Percentiles rank a stretch among this genome's conserved stretches.
These are phyloP conservation scores for Pseudococcus viburni DNA, from an alignment of 2,888 invertebrate genomes.

Conservation along the genomic window DNA sequence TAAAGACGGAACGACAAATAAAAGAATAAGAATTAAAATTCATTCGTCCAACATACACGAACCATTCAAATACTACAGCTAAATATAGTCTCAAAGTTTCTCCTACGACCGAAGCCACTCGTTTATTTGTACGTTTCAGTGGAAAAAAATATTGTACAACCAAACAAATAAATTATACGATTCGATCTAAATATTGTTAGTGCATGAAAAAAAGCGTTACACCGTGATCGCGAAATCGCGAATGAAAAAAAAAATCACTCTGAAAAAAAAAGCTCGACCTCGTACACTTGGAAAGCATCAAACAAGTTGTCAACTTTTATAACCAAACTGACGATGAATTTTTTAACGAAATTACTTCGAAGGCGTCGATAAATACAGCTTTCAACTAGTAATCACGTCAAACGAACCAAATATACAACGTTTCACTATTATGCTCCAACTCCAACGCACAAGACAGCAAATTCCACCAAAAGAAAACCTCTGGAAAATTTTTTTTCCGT, in stretches of 20 bases:
- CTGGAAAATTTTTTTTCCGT: background rate
- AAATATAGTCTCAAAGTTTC: background rate
- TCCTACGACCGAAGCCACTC: background rate
- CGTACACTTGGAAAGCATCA: background rate
- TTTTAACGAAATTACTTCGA: background rate
- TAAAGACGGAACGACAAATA: background rate
- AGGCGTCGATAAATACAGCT: background rate
- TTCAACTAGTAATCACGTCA: background rate
- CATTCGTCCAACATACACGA: background rate
- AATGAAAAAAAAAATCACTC: background rate
- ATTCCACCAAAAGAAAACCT: background rate
- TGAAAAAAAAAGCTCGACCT: background rate
- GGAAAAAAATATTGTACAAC: background rate
- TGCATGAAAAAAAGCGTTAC: slow-evolving; percentile 24
- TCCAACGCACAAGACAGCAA: background rate
- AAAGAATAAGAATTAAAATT: slow-evolving; percentile 20
- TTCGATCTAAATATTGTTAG: slow-evolving; percentile 15
- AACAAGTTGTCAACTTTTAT: background rate
- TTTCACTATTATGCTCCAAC: background rate
- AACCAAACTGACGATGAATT: background rate
- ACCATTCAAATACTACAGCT: slow-evolving; percentile 12
- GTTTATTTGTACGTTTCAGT: background rate
- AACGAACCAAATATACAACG: background rate
- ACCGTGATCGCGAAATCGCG: background rate
- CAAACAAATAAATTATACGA: slow-evolving; percentile 18